Evolutionary conservation across 2,888 invertebrate genomes (phyloP).

Genomic region (Hyposoter didymator): DNA sequence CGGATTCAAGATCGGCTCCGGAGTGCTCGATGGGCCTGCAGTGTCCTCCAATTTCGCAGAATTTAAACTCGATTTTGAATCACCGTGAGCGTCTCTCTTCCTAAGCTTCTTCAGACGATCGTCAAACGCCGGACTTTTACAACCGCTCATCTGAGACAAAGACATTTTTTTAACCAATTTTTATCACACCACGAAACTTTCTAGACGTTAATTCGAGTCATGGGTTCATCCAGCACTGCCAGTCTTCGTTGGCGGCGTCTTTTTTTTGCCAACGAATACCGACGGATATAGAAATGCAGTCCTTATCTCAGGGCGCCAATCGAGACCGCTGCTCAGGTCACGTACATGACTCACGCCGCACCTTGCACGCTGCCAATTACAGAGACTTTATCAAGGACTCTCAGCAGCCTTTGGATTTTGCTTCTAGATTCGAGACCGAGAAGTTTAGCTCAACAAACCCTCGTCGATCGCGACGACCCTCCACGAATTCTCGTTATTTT

Average conservation of each 20-base stretch:
- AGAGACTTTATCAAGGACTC: too few relatives aligned
- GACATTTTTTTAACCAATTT: not conserved
- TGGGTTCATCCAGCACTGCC: not conserved
- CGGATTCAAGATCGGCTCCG: not conserved
- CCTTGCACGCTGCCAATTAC: not conserved
- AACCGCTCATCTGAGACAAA: not conserved
- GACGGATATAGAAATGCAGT: not conserved
- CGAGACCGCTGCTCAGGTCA: not conserved
- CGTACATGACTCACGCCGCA: not conserved
- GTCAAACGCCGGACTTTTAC: not conserved
- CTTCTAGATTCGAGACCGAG: too few relatives aligned
- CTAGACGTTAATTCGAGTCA: not conserved
- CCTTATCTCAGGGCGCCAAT: not conserved
- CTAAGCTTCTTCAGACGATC: not conserved
- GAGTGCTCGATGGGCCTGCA: not conserved
- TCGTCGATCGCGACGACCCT: too few relatives aligned
- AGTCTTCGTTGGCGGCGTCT: not conserved
- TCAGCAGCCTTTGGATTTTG: too few relatives aligned
- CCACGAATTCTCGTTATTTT: too few relatives aligned
- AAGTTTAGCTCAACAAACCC: too few relatives aligned
- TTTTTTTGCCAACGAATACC: not conserved
- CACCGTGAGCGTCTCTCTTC: not conserved
- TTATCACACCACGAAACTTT: not conserved
- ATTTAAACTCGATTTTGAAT: not conserved
- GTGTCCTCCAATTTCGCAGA: not conserved